Evolutionary conservation across 2,797 vertebrate species (phyloP), one percentile per base, ranked within the genome.

Genomic region (Cirrhinus mrigala): DNA sequence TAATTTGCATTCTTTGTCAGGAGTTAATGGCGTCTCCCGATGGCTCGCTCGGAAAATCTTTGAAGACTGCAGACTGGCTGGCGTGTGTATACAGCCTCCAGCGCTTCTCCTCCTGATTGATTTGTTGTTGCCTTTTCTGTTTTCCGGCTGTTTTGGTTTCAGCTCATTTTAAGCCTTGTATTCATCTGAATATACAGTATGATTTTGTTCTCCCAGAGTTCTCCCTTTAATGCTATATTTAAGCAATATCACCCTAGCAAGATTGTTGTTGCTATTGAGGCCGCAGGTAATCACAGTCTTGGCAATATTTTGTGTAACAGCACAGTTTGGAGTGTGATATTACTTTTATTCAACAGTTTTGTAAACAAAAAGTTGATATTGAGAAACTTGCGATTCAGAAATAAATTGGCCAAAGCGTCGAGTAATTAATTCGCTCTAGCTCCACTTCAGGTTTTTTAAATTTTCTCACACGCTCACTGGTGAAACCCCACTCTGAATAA

Each of bases 1-100:
- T 98, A 97, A 98, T 99, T 99, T 99, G 97, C 97, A 97, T 98
- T 98, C 97, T 98, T 98, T 98, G 97, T 98, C 97, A 97, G 97
- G 97, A 99, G 97, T 98, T 99, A 99, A 99, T 99, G 97, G 97
- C 98, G 97, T 98, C 94, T 93, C 93, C 93, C 89, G 96, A 96
- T 96, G 95, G 97, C 96, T 98, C 95, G 94, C 97, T 97, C 96
- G 96, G 96, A 98, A 95, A 98, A 97, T 98, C 97, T 98, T 98
- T 98, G 98, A 99, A 98, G 97, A 98, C 97, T 96, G 96, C 96
- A 96, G 97, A 97, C 96, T 97, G 96, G 97, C 98, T 97, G 96
- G 97, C 96, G 97, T 98, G 97, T 97, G 97, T 97, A 97, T 97
- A 97, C 97, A 98, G 97, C 97, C 97, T 96, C 96, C 96, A 98